Percentiles rank a stretch among this genome's conserved stretches.
These are phyloP conservation scores for roundworm (Caenorhabditis elegans) DNA, from an alignment of 1,140 invertebrate genomes.

Conservation along the genomic window WBcel235 BX284605.5:9787001-9787500, in stretches of 20 bases:
- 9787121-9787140: neutral
- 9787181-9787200: neutral
- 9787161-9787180: constrained; percentile 7
- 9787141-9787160: constrained; percentile 11
- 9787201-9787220: constrained; percentile 5
- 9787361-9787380: neutral
- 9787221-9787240: neutral
- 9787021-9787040: no score
- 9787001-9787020: no score
- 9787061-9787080: neutral
- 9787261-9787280: constrained; percentile 23
- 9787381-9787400: neutral
- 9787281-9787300: neutral
- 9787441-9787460: neutral
- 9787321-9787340: neutral
- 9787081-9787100: neutral
- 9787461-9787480: neutral
- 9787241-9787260: neutral
- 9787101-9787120: neutral
- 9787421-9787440: neutral
- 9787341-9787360: constrained; percentile 5
- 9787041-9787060: neutral
- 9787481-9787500: neutral
- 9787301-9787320: neutral
- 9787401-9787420: neutral